Base-by-base conservation (phyloP, 2,797 vertebrate species). In the Syngnathus rostellatus region DNA sequence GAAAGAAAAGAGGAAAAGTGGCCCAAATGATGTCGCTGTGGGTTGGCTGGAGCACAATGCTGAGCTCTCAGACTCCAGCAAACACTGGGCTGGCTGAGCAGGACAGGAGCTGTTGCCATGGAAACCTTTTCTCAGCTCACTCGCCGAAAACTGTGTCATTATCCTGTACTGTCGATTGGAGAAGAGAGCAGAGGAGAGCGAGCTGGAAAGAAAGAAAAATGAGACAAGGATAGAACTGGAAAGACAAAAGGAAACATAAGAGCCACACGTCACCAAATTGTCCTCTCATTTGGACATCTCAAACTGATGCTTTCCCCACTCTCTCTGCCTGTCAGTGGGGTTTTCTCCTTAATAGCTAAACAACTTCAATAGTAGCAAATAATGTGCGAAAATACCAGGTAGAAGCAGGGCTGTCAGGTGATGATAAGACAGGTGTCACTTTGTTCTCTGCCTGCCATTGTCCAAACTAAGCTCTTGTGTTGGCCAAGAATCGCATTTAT, bases 101-200 rank as follows among this genome's bases (percentile, higher is more conserved):
- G 90, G 90, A 90, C 89, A 86, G 83, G 87, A 90, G 89, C 88
- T 86, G 91, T 93, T 92, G 88, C 91, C 74, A 92, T 92, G 90
- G 90, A 84, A 86, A 93, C 92, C 82, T 63, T 84, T 86, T 88
- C 86, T 88, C 76, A 12, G 77, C 80, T 86, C 84, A 39, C 83
- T 85, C 80, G 57, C 81, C 87, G 78, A 89, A 90, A 89, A 91
- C 85, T 88, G 90, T 88, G 90, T 91, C 90, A 92, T 93, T 93
- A 91, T 91, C 89, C 83, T 81, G 85, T 85, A 89, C 87, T 87
- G 86, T 87, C 86, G 89, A 87, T 84, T 74, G 85, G 75, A 83
- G 84, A 67, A 75, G 25, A 66, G 74, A 63, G 68, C 62, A 75
- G 61, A 70, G 60, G 67, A 64, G 57, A 53, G 64, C 40, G 37